Percentiles rank a stretch among this genome's conserved stretches.
Conservation (phyloP, 2,797 vertebrate genomes). For the Vespertilio murinus region DNA sequence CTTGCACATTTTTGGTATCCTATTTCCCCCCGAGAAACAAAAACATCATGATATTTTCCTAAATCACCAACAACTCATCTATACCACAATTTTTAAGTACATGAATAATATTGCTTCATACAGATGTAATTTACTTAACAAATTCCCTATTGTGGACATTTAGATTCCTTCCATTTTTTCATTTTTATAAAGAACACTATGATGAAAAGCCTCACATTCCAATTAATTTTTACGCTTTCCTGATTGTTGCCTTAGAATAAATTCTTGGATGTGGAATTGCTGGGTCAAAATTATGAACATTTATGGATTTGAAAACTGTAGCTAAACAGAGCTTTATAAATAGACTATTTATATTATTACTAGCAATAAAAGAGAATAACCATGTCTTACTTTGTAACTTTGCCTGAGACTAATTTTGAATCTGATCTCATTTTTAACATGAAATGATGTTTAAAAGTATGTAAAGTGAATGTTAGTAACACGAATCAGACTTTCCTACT, state of each 20-base stretch:
- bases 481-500: slow-evolving; percentile 15
- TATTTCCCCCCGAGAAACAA: not conserved
- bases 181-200: slow-evolving; percentile 14
- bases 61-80: not conserved
- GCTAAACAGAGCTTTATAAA: not conserved
- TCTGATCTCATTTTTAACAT: slow-evolving; percentile 22
- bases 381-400: slow-evolving; percentile 43
- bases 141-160: not conserved
- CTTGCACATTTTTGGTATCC: not conserved
- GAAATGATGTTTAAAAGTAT: not conserved
- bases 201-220: not conserved
- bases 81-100: not conserved
- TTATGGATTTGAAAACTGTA: slow-evolving; percentile 40
- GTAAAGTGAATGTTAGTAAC: slow-evolving; percentile 4
- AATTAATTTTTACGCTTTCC: not conserved
- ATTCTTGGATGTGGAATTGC: slow-evolving; percentile 22
- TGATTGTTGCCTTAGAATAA: slow-evolving; percentile 18
- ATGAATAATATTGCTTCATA: not conserved
- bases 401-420: slow-evolving; percentile 36
- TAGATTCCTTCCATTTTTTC: not conserved
- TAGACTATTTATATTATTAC: not conserved
- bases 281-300: slow-evolving; percentile 36
- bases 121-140: slow-evolving; percentile 9
- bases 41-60: not conserved
- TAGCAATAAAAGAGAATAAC: not conserved